Base-by-base conservation (phyloP, 2,113 vertebrate genomes). In the Hypanus sabinus region DNA sequence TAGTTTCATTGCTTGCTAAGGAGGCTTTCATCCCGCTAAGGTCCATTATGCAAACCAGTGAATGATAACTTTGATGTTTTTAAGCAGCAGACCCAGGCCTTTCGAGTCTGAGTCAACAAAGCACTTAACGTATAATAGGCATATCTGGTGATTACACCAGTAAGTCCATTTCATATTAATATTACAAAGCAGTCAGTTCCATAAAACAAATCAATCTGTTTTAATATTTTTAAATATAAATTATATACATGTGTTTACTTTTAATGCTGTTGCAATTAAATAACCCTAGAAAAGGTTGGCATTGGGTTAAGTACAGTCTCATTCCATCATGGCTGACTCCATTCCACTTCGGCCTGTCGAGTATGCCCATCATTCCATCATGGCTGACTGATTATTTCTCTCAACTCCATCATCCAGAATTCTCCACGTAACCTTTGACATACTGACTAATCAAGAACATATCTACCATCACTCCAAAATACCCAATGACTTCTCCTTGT, bases 1-100 rank as follows among this genome's bases (percentile, higher is more conserved):
- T 94, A 94, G 95, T 96, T 97, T 97, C 95, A 97, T 97, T 96
- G 96, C 95, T 96, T 46, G 91, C 38, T 93, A 36, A 93, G 91
- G 91, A 91, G 70, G 68, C 91, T 93, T 93, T 93, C 91, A 93
- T 93, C 91, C 91, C 33, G 46, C 55, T 73, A 55, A 93, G 91
- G 73, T 70, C 46, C 91, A 93, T 93, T 93, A 73, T 75, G 91
- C 91, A 93, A 93, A 70, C 38, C 91, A 73, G 91, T 93, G 91
- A 75, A 73, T 93, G 91, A 93, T 93, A 93, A 73, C 91, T 70
- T 93, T 93, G 91, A 93, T 93, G 91, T 93, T 93, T 90, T 93
- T 62, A 46, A 93, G 91, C 91, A 93, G 91, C 68, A 73, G 71
- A 20, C 91, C 24, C 71, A 55, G 27, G 68, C 33, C 91, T 22